Evolutionary conservation across 1,140 invertebrate species (phyloP), one percentile per base, ranked within the genome.

Genomic region (Conopomorpha cramerella): DNA sequence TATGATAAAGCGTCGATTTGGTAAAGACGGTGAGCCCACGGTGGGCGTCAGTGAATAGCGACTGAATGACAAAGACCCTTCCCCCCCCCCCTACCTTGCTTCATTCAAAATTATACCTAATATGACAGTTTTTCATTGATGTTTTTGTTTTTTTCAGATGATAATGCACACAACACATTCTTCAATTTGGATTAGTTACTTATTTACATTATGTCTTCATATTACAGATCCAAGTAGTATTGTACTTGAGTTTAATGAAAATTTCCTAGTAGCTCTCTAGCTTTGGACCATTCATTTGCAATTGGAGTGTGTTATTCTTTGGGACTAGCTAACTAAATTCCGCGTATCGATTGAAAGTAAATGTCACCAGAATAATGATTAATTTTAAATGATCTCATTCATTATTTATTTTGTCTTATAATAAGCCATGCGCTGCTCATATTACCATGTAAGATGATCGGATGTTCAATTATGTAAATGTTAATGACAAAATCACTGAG

Each of bases 391-490:
- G 66, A 71, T 71, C 66, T 71, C 66, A 71, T 67, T 51, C 58
- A 39, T 64, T 63, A 57, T 65, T 64, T 60, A 66, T 65, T 47
- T 56, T 48, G 54, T 47, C 51, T 49, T 47, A 53, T 57, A 49
- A 58, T 55, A 63, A 55, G 56, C 54, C 62, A 64, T 59, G 61
- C n/a, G n/a, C n/a, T n/a, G n/a, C n/a, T n/a, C n/a, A n/a, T n/a
- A 51, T 52, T 55, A 47, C 39, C 51, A n/a, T 11, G 18, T 54
- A 62, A 49, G 34, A 59, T 62, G 57, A 59, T 65, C 61, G 65
- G 55, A 40, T 47, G 48, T 55, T 36, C 42, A 42, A 34, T 66
- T 59, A 51, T 43, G 42, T 48, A 51, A 47, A 58, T 49, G 43
- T 56, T 46, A 35, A 35, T 10, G 4, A 4, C 4, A 10, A 23